Conservation (phyloP, 2,888 invertebrate species). For the Drosophila nr. medialis region DNA sequence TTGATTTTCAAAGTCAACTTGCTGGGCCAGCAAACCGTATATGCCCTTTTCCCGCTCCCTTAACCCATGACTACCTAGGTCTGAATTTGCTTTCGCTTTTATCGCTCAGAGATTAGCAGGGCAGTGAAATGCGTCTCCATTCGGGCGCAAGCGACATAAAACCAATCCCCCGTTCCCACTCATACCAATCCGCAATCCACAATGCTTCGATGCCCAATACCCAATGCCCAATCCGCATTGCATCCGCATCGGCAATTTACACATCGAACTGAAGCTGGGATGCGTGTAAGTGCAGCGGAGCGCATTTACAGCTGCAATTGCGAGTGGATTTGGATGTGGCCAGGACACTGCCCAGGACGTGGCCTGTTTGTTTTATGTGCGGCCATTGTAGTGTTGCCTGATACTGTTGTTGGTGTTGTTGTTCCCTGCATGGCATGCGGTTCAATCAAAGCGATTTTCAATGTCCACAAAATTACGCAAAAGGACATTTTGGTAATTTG, state of each 20-base stretch:
- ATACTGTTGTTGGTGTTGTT: slow-evolving; percentile 22
- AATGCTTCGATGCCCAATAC: slow-evolving; percentile 16
- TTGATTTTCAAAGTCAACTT: slow-evolving; percentile 85
- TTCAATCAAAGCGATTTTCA: slow-evolving; percentile 82
- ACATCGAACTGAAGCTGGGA: slow-evolving; percentile 46
- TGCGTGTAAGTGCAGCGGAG: slow-evolving; percentile 77
- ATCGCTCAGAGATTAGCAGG: slow-evolving; percentile 74
- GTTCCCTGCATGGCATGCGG: slow-evolving; percentile 69
- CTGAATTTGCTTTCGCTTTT: slow-evolving; percentile 65
- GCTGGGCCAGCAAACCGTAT: slow-evolving; percentile 40
- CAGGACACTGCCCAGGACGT: slow-evolving; percentile 51
- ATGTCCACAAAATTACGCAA: slow-evolving; percentile 81
- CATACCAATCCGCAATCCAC: slow-evolving; percentile 42
- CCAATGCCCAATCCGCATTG: slow-evolving; percentile 27
- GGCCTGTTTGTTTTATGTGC: slow-evolving; percentile 78
- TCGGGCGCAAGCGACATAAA: slow-evolving; percentile 80
- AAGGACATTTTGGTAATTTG: slow-evolving; percentile 81
- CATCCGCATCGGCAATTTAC: slow-evolving; percentile 57
- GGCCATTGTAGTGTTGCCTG: slow-evolving; percentile 67
- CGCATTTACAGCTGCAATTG: slow-evolving; percentile 77
- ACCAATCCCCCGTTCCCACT: slow-evolving; percentile 58
- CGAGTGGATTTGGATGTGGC: slow-evolving; percentile 71
- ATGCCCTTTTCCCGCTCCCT: not conserved
- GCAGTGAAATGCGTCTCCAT: slow-evolving; percentile 76
- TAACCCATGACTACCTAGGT: not conserved